A percentile compares a stretch with the other conserved stretches of the same genome.
phyloP scores from a whole-genome alignment of 2,113 vertebrate genomes.

The Eonycteris spelaea region DNA sequence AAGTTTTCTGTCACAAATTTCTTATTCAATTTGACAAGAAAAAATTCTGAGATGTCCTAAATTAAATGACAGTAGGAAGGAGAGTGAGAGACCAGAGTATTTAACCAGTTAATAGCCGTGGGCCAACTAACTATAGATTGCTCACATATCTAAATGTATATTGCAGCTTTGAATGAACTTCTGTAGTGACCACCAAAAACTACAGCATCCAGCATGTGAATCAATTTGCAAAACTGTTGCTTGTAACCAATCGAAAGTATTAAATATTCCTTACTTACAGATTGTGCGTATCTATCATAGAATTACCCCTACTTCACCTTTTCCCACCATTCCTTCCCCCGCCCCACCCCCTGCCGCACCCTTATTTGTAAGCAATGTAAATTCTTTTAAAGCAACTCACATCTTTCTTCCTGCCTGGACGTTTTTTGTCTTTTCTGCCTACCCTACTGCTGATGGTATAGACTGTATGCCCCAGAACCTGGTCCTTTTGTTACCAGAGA shows the following conservation, averaged over 20 bases:
- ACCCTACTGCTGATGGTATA: background rate
- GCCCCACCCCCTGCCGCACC: too few relatives aligned
- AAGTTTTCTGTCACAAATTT: background rate
- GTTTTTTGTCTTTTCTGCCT: background rate
- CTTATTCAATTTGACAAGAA: background rate
- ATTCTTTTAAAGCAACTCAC: background rate
- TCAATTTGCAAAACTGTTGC: background rate
- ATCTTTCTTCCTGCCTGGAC: background rate
- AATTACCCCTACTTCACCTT: background rate
- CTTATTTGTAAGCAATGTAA: background rate
- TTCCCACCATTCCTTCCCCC: too few relatives aligned
- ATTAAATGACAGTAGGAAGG: background rate
- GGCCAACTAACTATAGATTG: background rate
- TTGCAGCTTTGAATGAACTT: background rate
- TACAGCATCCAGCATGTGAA: background rate
- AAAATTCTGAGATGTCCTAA: background rate
- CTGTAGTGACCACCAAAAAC: background rate
- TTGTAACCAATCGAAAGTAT: background rate
- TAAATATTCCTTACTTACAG: background rate
- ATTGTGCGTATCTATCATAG: background rate
- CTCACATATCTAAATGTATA: background rate
- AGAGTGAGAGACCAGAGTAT: background rate
- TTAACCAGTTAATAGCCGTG: background rate
- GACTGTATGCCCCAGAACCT: background rate
- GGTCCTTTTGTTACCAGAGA: background rate